Base-by-base conservation (phyloP, 2,797 vertebrate species). In the Sciurus vulgaris region DNA sequence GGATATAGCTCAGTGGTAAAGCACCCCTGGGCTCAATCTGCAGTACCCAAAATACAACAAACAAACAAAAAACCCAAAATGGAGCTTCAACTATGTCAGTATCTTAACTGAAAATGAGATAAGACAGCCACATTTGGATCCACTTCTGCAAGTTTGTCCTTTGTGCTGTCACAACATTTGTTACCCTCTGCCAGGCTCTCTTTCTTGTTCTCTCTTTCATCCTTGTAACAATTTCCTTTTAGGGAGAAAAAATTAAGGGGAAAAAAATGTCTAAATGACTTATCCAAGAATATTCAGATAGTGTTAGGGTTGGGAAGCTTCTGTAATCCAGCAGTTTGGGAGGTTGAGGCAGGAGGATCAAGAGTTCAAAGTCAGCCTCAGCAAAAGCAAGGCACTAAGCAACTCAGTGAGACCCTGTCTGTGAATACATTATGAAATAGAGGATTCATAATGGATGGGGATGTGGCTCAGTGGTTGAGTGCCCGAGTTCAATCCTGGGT, bases 201-300 rank as follows among this genome's bases (percentile, higher is more conserved):
- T 51, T 79, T 72, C 30, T 54, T 24, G 2, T 82, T 67, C 38
- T 44, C 61, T 65, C 79, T 67, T 41, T 72, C 44, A 87, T 84
- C n/a, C 44, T 87, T 81, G 51, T 33, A 26, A 76, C 9, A 63
- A 18, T 82, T 51, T 79, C 63, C 35, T 86, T 83, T 56, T n/a
- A 56, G 38, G 59, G 61, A 79, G 44, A 94, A 91, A 84, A 92
- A 85, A 83, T 51, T 26, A 35, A 77, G 41, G 54, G 54, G 54
- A 7, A 26, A 61, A 10, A 26, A 24, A 88, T 35, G 35, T 67
- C 28, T 61, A 41, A 24, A 61, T 33, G n/a, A 49, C 28, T 86
- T 47, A 28, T 67, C 35, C 33, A 54, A 78, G 65, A 94, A n/a
- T 81, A 35, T 84, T 82, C 38, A 72, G 76, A 47, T 22, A 83